Percentiles rank a stretch among this genome's conserved stretches.
phyloP scores from a whole-genome alignment of 2,797 vertebrate species.

The Mormyrus proboscirostris region DNA sequence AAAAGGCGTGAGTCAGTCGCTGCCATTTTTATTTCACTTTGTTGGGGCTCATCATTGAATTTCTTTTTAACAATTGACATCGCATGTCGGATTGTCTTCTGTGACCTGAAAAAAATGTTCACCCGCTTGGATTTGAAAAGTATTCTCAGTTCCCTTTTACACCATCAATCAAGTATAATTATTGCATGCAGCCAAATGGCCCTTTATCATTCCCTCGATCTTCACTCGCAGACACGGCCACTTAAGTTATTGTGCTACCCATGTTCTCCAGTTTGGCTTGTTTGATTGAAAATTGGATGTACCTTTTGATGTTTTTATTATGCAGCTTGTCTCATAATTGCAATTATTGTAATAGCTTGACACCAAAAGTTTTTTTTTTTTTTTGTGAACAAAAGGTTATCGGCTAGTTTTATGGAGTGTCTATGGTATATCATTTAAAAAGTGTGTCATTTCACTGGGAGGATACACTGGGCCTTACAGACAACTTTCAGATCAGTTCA shows the following conservation, averaged over 20 bases:
- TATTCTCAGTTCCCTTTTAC: not conserved
- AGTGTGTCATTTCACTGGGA: not conserved
- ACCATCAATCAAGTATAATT: conserved; percentile 1
- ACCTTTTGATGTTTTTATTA: conserved; percentile 5
- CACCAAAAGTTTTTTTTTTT: not conserved
- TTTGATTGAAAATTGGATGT: not conserved
- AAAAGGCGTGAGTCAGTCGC: conserved; percentile 3
- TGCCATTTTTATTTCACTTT: not conserved
- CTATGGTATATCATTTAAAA: not conserved
- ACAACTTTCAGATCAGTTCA: not conserved
- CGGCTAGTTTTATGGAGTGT: not conserved
- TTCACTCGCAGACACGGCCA: not conserved
- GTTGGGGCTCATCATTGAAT: not conserved
- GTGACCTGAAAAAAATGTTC: conserved; percentile 1
- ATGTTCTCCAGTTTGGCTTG: not conserved
- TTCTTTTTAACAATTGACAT: not conserved
- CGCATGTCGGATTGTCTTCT: not conserved
- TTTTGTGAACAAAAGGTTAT: not conserved
- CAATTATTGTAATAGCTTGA: not conserved
- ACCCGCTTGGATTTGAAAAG: not conserved
- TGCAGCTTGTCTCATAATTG: not conserved
- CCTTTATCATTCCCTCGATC: not conserved
- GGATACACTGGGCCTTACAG: not conserved
- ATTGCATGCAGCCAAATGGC: not conserved
- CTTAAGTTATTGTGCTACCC: not conserved